phyloP scores from a whole-genome alignment of 2,113 vertebrate species.

The Bubalus kerabau region DNA sequence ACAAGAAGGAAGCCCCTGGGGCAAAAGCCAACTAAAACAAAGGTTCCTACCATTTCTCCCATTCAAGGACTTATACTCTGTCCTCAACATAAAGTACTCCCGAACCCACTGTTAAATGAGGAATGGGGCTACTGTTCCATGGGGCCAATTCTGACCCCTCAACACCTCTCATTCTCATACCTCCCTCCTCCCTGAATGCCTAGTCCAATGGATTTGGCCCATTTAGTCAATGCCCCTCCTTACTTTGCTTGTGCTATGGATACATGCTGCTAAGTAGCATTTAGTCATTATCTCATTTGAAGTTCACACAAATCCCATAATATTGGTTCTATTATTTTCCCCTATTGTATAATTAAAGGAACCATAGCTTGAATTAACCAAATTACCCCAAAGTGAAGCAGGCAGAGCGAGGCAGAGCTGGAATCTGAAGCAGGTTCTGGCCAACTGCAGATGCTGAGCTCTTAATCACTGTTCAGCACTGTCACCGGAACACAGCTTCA shows the following conservation, averaged over 20 bases:
- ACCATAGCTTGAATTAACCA: not conserved
- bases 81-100: not conserved
- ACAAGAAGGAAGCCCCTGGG: not conserved
- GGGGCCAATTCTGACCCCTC: not conserved
- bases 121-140: not conserved
- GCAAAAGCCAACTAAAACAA: not conserved
- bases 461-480: not conserved
- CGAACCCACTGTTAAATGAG: not conserved
- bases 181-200: not conserved
- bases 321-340: not conserved
- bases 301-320: not conserved
- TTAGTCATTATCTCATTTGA: not conserved
- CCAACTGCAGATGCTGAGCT: not conserved
- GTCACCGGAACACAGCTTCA: not conserved
- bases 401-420: not conserved
- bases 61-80: not conserved
- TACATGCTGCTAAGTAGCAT: not conserved
- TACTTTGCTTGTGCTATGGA: not conserved
- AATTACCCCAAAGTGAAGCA: not conserved
- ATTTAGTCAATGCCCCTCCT: not conserved
- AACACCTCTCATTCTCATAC: accelerated
- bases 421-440: not conserved
- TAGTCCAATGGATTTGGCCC: not conserved
- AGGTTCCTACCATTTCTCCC: not conserved
- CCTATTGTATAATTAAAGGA: not conserved